Evolutionary conservation across 2,797 vertebrate species (phyloP), one percentile per base, ranked within the genome.

Genomic region (Coregonus sp.): DNA sequence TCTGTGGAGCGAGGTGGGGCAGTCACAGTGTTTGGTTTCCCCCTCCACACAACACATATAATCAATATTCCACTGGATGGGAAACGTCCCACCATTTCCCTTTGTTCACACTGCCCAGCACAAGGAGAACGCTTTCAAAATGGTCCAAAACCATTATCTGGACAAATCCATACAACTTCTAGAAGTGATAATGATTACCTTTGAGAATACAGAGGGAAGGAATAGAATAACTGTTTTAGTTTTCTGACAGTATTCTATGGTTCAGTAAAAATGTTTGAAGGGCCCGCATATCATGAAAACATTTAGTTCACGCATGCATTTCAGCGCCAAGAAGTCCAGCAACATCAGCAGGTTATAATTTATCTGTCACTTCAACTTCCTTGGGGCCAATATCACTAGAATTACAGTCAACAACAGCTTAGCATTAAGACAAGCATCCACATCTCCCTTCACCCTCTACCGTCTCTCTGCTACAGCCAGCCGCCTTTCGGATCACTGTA

Each of bases 1-100:
- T 86, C 74, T 84, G 86, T 87, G 84, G 78, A 87, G 84, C 69
- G 84, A 85, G 82, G 80, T 81, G 82, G 72, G 75, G 80, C 78
- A 47, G 88, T 91, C 89, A 91, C 85, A 90, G 81, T 85, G 15
- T 85, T 81, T 86, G 81, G 81, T 84, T 79, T 72, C 75, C 69
- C 37, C 75, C 5, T 50, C 75, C 76, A 77, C 73, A 77, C 40
- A 61, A 78, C 81, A 76, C 81, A 68, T 71, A 80, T 59, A 89
- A 92, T 92, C 89, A 88, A 47, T 93, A 92, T 80, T 88, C 78
- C 85, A 86, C 78, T 70, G 67, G 82, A 88, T 82, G 78, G 87
- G 78, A 87, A 84, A 78, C 65, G 74, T 68, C 80, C 40, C 40
- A 47, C 40, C 63, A 73, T 35, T 79, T 89, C 88, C 87, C 85